These are phyloP conservation scores for Lacanobia oleracea DNA, from an alignment of 2,888 invertebrate genomes.

Conservation along the genomic window DNA sequence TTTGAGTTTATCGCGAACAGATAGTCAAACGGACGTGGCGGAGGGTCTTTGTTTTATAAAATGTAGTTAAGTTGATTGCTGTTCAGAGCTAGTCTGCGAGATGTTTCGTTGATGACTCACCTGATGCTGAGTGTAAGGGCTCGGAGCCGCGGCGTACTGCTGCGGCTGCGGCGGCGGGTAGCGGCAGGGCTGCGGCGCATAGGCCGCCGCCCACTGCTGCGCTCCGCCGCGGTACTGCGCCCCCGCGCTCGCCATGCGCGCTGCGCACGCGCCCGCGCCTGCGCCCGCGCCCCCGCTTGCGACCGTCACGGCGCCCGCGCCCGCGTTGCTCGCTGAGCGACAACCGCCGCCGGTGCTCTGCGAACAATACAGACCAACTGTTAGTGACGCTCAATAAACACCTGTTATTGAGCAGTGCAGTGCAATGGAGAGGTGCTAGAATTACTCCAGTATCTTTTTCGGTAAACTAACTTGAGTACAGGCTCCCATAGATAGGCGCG, in stretches of 20 bases:
- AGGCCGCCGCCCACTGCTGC: constrained; percentile 89
- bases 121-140: constrained; percentile 87
- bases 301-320: constrained; percentile 89
- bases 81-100: neutral
- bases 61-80: neutral
- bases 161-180: constrained; percentile 89
- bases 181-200: constrained; percentile 89
- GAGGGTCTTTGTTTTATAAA: no score
- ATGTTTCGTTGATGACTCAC: constrained; percentile 65
- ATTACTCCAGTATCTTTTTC: no score
- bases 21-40: no score
- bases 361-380: constrained; percentile 62
- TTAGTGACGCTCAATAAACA: constrained; percentile 16
- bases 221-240: constrained; percentile 88
- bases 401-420: neutral
- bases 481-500: neutral
- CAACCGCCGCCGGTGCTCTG: constrained; percentile 86
- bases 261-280: constrained; percentile 89
- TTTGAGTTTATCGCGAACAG: no score
- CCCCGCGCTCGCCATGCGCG: constrained; percentile 90
- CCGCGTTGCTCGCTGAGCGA: constrained; percentile 84
- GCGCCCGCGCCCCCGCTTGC: constrained; percentile 87
- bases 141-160: constrained; percentile 85
- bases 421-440: constrained; percentile 1
- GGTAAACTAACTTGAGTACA: no score